Conservation (phyloP, 2,888 invertebrate genomes). For the Trachelus troglodyta region DNA sequence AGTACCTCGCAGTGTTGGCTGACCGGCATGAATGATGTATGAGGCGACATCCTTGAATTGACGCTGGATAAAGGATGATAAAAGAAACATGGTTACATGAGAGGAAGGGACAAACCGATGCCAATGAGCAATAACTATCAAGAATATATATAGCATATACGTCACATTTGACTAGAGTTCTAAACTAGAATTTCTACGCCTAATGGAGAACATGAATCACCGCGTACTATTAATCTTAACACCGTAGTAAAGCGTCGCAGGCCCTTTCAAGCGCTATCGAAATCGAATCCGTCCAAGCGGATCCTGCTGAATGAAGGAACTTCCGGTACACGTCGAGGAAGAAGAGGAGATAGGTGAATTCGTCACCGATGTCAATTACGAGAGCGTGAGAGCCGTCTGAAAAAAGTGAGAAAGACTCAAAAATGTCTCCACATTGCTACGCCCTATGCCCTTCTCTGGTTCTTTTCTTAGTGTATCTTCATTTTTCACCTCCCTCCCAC, state of each 20-base stretch:
- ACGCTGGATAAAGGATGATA: background rate
- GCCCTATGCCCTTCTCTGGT: background rate
- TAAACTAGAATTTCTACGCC: background rate
- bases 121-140: background rate
- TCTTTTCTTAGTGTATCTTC: background rate
- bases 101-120: background rate
- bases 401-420: background rate
- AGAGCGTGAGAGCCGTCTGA: background rate
- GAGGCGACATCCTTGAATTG: conserved; percentile 6
- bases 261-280: background rate
- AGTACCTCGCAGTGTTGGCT: background rate
- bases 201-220: background rate
- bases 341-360: background rate
- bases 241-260: background rate
- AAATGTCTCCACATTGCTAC: background rate
- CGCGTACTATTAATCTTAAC: background rate
- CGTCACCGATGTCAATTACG: conserved; percentile 6
- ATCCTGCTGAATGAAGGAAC: background rate
- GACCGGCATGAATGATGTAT: conserved; percentile 8
- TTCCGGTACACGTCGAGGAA: background rate
- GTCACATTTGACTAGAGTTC: background rate
- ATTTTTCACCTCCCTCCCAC: background rate
- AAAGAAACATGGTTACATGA: background rate
- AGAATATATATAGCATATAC: background rate
- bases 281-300: background rate